Evolutionary conservation across 1,140 invertebrate species (phyloP).

Genomic region (Adoxophyes honmai): DNA sequence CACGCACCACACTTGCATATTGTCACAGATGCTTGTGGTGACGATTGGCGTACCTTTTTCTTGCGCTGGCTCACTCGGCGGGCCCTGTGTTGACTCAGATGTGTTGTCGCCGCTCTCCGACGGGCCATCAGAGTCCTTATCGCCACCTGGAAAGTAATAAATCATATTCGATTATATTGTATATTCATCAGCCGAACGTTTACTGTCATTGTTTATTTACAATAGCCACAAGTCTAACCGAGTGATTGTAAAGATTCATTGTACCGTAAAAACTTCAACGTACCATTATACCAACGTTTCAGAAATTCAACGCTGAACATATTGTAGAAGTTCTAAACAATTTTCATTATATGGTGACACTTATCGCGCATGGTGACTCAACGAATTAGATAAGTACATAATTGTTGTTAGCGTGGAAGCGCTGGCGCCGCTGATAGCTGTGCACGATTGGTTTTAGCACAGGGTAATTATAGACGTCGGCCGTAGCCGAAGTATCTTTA

Average conservation of each 20-base stretch:
- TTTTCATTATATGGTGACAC: constrained; percentile 43
- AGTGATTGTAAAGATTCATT: constrained; percentile 5
- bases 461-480: constrained; percentile 25
- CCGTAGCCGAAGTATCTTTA: constrained; percentile 28
- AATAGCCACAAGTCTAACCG: neutral
- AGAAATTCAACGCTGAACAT: constrained; percentile 72
- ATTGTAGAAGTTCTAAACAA: constrained; percentile 39
- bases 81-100: constrained; percentile 66
- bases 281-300: constrained; percentile 67
- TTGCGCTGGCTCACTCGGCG: constrained; percentile 61
- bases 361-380: constrained; percentile 55
- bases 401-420: constrained; percentile 23
- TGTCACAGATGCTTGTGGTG: neutral
- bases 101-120: constrained; percentile 75
- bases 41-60: constrained; percentile 63
- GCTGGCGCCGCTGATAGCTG: constrained; percentile 16
- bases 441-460: constrained; percentile 20
- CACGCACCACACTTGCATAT: neutral
- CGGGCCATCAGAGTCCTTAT: constrained; percentile 72
- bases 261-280: constrained; percentile 28
- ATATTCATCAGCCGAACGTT: too few relatives aligned
- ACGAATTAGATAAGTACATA: constrained; percentile 13
- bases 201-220: too few relatives aligned
- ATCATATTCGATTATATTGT: too few relatives aligned
- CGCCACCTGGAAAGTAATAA: constrained; percentile 62